Conservation (phyloP, 1,140 invertebrate genomes). For the Stegodyphus mimosarum region DNA sequence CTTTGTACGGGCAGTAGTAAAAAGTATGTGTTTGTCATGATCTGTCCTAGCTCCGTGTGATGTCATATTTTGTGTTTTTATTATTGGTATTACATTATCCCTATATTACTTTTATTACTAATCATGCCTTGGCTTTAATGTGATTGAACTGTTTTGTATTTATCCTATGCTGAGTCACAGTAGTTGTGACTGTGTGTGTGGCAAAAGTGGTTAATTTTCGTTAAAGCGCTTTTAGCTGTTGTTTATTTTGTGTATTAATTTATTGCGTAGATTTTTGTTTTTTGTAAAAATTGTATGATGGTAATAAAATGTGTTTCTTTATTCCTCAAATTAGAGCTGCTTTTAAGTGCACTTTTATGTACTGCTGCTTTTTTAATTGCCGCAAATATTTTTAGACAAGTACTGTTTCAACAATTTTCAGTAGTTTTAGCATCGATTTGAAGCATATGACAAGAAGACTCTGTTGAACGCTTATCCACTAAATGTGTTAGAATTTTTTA, state of each 20-base stretch:
- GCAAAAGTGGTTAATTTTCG: slow-evolving; percentile 13
- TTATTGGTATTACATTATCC: slow-evolving; percentile 45
- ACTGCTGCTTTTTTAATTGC: neutral
- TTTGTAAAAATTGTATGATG: neutral
- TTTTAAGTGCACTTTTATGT: neutral
- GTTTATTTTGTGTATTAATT: slow-evolving; percentile 41
- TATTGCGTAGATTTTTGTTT: slow-evolving; percentile 35
- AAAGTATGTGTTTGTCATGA: slow-evolving; percentile 61
- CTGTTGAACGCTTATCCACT: no score
- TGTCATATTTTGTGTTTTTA: slow-evolving; percentile 61
- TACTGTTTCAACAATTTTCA: no score
- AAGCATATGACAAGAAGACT: no score
- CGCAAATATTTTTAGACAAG: no score
- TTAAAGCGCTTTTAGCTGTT: slow-evolving; percentile 28
- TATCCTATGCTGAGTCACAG: slow-evolving; percentile 36
- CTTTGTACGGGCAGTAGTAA: slow-evolving; percentile 56
- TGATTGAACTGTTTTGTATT: slow-evolving; percentile 51
- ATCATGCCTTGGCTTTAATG: slow-evolving; percentile 48
- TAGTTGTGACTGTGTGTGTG: slow-evolving; percentile 51
- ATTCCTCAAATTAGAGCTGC: neutral
- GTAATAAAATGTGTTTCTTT: slow-evolving; percentile 9
- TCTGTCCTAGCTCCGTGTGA: slow-evolving; percentile 61
- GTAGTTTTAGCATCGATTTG: no score
- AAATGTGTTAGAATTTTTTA: no score
- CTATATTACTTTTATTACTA: slow-evolving; percentile 48